Evolutionary conservation across 2,888 invertebrate genomes (phyloP).

Genomic region (Phaedon cochleariae): DNA sequence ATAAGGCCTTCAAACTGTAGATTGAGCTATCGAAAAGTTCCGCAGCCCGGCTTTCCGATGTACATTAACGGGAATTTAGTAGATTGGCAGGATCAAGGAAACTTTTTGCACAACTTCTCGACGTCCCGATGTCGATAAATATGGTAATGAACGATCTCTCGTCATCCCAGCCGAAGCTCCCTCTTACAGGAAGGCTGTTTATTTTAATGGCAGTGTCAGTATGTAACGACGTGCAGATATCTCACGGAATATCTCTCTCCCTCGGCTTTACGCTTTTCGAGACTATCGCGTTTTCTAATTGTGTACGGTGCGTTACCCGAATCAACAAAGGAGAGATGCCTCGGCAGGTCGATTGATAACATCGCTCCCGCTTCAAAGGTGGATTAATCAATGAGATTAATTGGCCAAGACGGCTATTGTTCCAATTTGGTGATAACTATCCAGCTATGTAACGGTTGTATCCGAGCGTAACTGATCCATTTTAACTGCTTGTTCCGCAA

Average conservation of each 20-base stretch:
- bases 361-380: conserved; percentile 35
- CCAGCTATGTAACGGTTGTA: conserved; percentile 25
- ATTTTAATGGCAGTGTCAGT: conserved; percentile 49
- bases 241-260: conserved; percentile 22
- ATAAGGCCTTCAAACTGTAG: conserved; percentile 53
- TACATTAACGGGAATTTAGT: conserved; percentile 55
- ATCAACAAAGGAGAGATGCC: conserved; percentile 36
- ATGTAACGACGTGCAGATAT: conserved; percentile 31
- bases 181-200: conserved; percentile 51
- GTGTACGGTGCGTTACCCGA: conserved; percentile 24
- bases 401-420: conserved; percentile 46
- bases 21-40: conserved; percentile 48
- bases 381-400: conserved; percentile 46
- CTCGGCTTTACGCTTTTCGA: conserved; percentile 28
- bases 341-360: conserved; percentile 32
- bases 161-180: conserved; percentile 48
- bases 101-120: conserved; percentile 49
- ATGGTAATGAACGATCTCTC: conserved; percentile 55
- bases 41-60: conserved; percentile 42
- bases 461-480: conserved; percentile 19
- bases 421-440: conserved; percentile 39
- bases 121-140: conserved; percentile 53
- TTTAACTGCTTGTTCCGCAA: not conserved
- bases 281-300: conserved; percentile 25
- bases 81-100: conserved; percentile 53